phyloP scores from a whole-genome alignment of 2,113 vertebrate species.

The Podilymbus podiceps region DNA sequence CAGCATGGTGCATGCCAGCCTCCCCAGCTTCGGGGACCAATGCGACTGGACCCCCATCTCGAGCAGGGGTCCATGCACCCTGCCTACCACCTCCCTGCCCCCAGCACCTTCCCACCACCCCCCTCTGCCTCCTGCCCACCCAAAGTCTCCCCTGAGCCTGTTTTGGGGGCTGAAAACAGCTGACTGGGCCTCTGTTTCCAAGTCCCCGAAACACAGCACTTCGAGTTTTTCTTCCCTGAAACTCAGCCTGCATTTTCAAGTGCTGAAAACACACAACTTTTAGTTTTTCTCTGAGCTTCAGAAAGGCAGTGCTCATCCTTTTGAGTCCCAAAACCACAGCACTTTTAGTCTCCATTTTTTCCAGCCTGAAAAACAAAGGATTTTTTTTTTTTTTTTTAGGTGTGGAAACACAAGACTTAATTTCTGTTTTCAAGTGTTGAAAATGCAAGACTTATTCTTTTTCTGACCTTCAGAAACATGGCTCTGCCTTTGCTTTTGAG shows the following conservation, averaged over 20 bases:
- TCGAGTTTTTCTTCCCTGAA: too few relatives aligned
- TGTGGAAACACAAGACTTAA: not conserved
- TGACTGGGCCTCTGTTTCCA: not conserved
- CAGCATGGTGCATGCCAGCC: accelerated
- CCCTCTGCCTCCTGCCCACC: too few relatives aligned
- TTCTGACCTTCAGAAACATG: not conserved
- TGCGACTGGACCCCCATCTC: not conserved
- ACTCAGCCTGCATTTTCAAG: not conserved
- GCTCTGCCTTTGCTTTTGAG: not conserved
- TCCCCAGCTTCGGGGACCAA: accelerated
- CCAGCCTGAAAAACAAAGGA: not conserved
- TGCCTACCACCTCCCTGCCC: not conserved
- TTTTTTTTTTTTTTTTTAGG: not conserved
- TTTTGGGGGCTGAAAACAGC: not conserved
- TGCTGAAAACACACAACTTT: not conserved
- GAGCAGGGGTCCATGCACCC: accelerated
- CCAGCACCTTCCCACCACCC: too few relatives aligned
- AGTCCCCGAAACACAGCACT: not conserved
- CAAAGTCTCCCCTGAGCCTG: too few relatives aligned
- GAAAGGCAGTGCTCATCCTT: not conserved
- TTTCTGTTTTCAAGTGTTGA: not conserved
- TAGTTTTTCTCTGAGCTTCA: not conserved
- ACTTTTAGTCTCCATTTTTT: too few relatives aligned
- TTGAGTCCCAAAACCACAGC: not conserved
- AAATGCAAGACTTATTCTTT: not conserved